Evolutionary conservation across 1,140 invertebrate genomes (phyloP), one percentile per base, ranked within the genome.

Genomic region (Drosophila sulfurigaster): DNA sequence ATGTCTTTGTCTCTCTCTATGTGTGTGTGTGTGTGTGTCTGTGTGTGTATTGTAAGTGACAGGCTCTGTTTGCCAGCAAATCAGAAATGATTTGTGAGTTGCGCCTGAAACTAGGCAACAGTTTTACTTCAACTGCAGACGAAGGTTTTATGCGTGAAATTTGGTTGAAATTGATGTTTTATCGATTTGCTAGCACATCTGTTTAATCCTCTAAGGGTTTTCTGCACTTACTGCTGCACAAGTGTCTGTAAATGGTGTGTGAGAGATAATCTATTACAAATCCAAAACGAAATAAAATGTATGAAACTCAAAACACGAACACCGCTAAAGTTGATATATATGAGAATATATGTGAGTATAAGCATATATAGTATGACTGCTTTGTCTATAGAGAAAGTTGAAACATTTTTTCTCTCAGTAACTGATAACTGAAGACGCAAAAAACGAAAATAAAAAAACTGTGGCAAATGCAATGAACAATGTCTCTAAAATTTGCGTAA

Each of bases 401-500:
- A 49, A 73, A 67, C 64, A 54, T 59, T 38, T 15, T 56, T 38
- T 11, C 13, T 25, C 20, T 25, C 32, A 38, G 30, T 38, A 56
- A 56, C 30, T 46, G 64, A 48, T 35, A 51, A 65, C 32, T n/a
- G 11, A 51, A 67, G 52, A 10, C 32, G 6, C 41, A 67, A 59
- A 52, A 25, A 25, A 25, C 20, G 20, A 25, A 25, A 25, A 25
- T 25, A 25, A 4, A 25, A 54, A 68, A 52, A 52, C 10, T 52
- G 43, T 48, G 56, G 32, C 5, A 45, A 71, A 75, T 75, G 73
- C 73, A 75, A 71, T 15, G 48, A 57, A 71, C 73, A 45, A 11
- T 52, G 35, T 30, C 51, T 64, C 65, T 75, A 75, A 75, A 71
- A 75, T 60, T 57, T 75, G 72, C 72, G 59, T 70, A 35, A 54